phyloP scores from a whole-genome alignment of 2,113 vertebrate genomes.

The Sceloporus undulatus region DNA sequence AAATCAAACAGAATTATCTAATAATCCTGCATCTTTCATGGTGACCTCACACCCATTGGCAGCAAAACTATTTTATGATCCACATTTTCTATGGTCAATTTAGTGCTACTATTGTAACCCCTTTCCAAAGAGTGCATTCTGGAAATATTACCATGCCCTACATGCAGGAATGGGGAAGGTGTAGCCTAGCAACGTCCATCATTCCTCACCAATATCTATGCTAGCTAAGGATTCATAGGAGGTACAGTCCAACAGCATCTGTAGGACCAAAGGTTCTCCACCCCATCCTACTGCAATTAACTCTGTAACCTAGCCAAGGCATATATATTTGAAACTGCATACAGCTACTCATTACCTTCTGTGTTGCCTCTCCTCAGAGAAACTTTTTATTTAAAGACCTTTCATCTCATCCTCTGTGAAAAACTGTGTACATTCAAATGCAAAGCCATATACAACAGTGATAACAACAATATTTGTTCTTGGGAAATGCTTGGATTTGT shows the following conservation, averaged over 20 bases:
- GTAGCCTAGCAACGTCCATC: too few relatives aligned
- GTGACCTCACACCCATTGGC: background rate
- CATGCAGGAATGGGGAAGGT: too few relatives aligned
- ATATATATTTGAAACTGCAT: background rate
- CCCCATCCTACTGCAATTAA: background rate
- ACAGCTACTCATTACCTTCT: too few relatives aligned
- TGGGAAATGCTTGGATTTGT: background rate
- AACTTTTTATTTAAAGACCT: background rate
- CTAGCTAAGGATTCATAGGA: too few relatives aligned
- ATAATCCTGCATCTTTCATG: background rate
- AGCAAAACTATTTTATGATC: background rate
- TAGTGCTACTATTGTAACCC: background rate
- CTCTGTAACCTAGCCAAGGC: background rate
- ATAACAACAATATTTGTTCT: background rate
- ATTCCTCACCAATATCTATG: too few relatives aligned
- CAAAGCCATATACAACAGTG: too few relatives aligned
- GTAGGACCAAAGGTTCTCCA: too few relatives aligned
- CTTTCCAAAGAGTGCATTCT: background rate
- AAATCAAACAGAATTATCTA: background rate
- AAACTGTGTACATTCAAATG: background rate
- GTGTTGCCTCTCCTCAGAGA: background rate
- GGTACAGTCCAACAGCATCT: too few relatives aligned
- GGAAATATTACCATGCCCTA: background rate
- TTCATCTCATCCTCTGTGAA: background rate
- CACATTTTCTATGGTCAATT: background rate